These are phyloP conservation scores for Morbakka virulenta DNA, from an alignment of 30 jellyfish, hydroid and myxozoan genomes.

Conservation along the genomic window DNA sequence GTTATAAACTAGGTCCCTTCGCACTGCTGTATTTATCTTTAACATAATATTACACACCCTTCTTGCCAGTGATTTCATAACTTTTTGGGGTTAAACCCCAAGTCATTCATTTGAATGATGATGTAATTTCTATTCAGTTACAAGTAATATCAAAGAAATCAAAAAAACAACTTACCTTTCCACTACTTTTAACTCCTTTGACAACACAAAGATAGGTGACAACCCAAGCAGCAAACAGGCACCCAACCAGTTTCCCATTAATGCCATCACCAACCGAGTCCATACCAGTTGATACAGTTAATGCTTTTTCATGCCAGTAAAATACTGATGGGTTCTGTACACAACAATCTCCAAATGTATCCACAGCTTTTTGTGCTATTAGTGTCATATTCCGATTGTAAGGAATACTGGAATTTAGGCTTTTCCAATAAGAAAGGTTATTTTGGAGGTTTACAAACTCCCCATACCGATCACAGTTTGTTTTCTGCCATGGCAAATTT, in stretches of 20 bases:
- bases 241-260: conserved; percentile 80
- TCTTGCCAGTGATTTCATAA: too few species aligned
- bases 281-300: conserved; percentile 48
- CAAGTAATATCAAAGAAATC: background rate
- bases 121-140: conserved; percentile 32
- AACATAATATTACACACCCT: too few species aligned
- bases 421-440: conserved; percentile 34
- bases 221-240: conserved; percentile 86
- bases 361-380: conserved; percentile 12
- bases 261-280: conserved; percentile 58
- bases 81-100: too few species aligned
- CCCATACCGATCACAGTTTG: conserved; percentile 54
- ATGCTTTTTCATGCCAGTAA: conserved; percentile 78
- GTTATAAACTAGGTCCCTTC: too few species aligned
- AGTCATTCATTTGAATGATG: too few species aligned
- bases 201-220: conserved; percentile 78
- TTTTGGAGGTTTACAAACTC: conserved; percentile 16
- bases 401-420: background rate
- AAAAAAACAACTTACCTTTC: conserved; percentile 50
- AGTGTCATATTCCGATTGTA: conserved; percentile 20
- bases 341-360: conserved; percentile 71
- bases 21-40: too few species aligned
- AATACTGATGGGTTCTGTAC: conserved; percentile 77
- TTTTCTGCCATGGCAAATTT: conserved; percentile 81
- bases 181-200: conserved; percentile 91